Base-by-base conservation (phyloP, 1,140 invertebrate genomes). In the Leptonema lineaticorne region DNA sequence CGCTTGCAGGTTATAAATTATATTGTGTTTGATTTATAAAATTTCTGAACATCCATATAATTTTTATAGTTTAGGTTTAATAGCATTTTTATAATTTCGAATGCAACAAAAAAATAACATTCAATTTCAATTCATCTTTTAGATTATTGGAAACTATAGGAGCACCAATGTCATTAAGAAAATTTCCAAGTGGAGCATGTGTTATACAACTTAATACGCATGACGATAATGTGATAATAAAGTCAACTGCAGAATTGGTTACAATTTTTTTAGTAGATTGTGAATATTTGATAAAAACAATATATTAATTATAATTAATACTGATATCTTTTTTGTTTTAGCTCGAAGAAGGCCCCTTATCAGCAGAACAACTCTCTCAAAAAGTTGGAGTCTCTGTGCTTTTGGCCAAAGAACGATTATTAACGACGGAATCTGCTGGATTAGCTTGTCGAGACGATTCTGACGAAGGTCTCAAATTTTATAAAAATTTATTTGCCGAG, bases 371-470 rank as follows among this genome's bases (percentile, higher is more conserved):
- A 81, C 81, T 97, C 28, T 91, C 95, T 11, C 89, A 92, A 76
- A 78, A 86, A 11, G 81, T 90, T 46, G 90, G 91, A 46, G 89
- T 97, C 70, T 93, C 95, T 14, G 85, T 97, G n/a, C 81, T 96
- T 27, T 79, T 98, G 46, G 93, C 95, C 2, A 92, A 90, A 74
- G 94, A 97, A 83, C 86, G 91, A 50, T 83, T 98, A 9, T 79
- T 94, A 59, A 87, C 91, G 11, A 87, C 92, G 4, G 96, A 98
- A 82, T 89, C 89, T 73, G 81, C 86, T 74, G 95, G 94, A 0
- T 85, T 88, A 74, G 87, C 91, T n/a, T 97, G 95, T 76, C 84
- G 95, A 69, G 96, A 98, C 81, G 95, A 98, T 78, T 92, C 92
- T 0, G 90, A 96, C 63, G 94, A 98, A 85, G 95, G 95, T 37